These are phyloP conservation scores for Oceanodroma leucorhoa DNA, from an alignment of 2,797 vertebrate genomes.

Conservation along the genomic window DNA sequence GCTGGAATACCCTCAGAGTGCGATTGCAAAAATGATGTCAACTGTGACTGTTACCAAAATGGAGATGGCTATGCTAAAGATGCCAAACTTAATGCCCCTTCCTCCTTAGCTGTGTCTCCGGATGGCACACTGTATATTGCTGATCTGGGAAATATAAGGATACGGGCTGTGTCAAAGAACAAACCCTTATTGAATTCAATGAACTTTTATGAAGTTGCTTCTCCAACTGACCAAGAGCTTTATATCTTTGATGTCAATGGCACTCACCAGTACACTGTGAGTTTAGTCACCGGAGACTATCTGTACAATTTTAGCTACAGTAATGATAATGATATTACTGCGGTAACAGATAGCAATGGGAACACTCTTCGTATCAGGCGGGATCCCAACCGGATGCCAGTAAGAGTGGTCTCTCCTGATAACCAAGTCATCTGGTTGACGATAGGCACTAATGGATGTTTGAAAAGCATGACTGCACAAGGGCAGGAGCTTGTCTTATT, in stretches of 20 bases:
- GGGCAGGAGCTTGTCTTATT: constrained; percentile 92
- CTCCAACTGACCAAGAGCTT: constrained; percentile 91
- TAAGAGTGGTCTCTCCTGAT: constrained; percentile 93
- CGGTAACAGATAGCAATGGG: constrained; percentile 91
- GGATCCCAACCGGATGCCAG: constrained; percentile 91
- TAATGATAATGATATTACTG: constrained; percentile 91
- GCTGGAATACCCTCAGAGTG: constrained; percentile 92
- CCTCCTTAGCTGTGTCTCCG: constrained; percentile 91
- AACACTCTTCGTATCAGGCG: constrained; percentile 92
- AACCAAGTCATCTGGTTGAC: constrained; percentile 98
- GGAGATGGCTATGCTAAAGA: constrained; percentile 98
- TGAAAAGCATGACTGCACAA: constrained; percentile 94
- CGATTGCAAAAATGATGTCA: constrained; percentile 96
- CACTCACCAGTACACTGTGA: constrained; percentile 93
- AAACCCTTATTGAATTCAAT: constrained; percentile 82
- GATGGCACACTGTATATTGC: constrained; percentile 94
- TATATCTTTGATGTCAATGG: constrained; percentile 97
- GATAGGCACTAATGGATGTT: constrained; percentile 90
- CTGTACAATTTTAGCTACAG: constrained; percentile 97
- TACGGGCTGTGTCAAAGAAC: constrained; percentile 89
- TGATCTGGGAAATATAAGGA: constrained; percentile 95
- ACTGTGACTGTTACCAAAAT: constrained; percentile 97
- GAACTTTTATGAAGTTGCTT: constrained; percentile 92
- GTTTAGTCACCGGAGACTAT: constrained; percentile 91
- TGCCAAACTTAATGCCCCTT: constrained; percentile 91